Evolutionary conservation across 2,888 invertebrate genomes (phyloP), one percentile per base, ranked within the genome.

Genomic region (Drosophila quasianomalipes): DNA sequence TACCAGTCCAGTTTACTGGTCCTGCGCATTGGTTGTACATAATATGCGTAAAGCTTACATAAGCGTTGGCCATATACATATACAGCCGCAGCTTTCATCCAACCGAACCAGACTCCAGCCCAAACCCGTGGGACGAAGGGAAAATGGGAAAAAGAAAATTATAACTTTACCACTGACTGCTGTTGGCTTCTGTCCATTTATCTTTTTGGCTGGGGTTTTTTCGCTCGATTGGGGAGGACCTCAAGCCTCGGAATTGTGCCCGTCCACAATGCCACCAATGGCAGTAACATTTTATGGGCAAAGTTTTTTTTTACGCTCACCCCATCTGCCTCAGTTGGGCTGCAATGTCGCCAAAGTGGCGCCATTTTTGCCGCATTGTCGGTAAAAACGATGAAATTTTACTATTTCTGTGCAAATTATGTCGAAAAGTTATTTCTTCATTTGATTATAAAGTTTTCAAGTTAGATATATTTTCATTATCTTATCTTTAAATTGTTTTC

Each of bases 361-460:
- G 93, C 93, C 92, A 90, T 81, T 88, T 91, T 91, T 92, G 91
- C 80, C 92, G 93, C 92, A 92, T 84, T 90, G 85, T 79, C 78
- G 78, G 60, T 68, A 26, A 62, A 57, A 57, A 26, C 19, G 41
- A 30, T 39, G 19, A 51, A 60, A 63, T 79, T 73, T 49, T 52
- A 22, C n/a, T 22, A 44, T 62, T 55, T 44, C 59, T 52, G 28
- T n/a, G 41, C n/a, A 68, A 28, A 41, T 55, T 28, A 14, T 65
- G 7, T 39, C 31, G n/a, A 5, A 14, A 31, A 63, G 28, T 37
- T 12, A 33, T 39, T 12, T 16, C 16, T 6, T n/a, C 26, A 33
- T 33, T 52, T 39, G 10, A 19, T n/a, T 39, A 31, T 49, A 33
- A 22, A 39, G 44, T 49, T 58, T 33, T 44, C 10, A 55, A 73